phyloP scores from a whole-genome alignment of 1,140 invertebrate species.

The Cyclina sinensis region DNA sequence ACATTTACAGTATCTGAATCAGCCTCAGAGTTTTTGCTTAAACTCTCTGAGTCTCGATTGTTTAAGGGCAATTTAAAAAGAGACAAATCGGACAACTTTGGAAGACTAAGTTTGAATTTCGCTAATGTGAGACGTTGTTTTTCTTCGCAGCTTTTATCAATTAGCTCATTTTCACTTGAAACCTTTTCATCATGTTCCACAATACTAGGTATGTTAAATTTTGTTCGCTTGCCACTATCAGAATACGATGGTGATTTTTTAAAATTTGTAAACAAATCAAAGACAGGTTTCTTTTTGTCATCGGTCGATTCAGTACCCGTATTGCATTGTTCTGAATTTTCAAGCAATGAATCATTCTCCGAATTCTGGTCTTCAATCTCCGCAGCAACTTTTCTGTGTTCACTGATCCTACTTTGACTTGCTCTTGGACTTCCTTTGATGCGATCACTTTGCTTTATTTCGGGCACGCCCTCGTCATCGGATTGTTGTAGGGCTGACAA shows the following conservation, averaged over 20 bases:
- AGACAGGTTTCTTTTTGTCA: too few species aligned
- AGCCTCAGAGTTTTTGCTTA: too few species aligned
- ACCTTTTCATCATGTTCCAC: neutral
- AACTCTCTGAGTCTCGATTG: too few species aligned
- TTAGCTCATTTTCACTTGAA: neutral
- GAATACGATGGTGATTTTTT: neutral
- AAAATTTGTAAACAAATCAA: too few species aligned
- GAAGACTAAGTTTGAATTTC: slow-evolving; percentile 13
- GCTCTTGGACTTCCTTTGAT: neutral
- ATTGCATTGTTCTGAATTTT: neutral
- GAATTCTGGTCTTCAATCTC: neutral
- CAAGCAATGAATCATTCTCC: neutral
- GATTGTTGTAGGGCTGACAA: neutral
- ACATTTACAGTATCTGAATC: too few species aligned
- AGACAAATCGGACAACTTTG: neutral
- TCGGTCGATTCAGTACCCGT: neutral
- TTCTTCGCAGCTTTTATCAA: neutral
- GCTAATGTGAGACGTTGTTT: neutral
- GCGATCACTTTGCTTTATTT: neutral
- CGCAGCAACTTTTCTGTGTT: neutral
- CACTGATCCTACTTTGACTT: neutral
- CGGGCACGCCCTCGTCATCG: neutral
- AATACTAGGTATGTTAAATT: neutral
- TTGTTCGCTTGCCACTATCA: neutral
- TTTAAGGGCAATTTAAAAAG: neutral